Evolutionary conservation across 2,888 invertebrate genomes (phyloP), one percentile per base, ranked within the genome.

Genomic region (Orthosia gracilis): DNA sequence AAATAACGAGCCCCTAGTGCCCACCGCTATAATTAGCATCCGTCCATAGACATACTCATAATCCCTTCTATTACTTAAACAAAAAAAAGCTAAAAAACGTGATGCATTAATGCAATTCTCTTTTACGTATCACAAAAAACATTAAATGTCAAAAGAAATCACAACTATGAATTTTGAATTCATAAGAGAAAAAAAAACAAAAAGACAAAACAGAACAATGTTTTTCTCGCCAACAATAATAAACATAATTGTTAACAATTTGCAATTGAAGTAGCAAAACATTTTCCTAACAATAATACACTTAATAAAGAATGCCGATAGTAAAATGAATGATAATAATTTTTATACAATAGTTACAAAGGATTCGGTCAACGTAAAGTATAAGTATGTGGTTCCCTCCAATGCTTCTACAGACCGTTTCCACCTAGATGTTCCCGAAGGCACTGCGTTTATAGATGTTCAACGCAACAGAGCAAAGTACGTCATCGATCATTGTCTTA

Each of bases 121-220:
- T 93, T 94, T 94, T 93, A 94, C 92, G 93, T 96, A 96, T 96
- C 96, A 96, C 96, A 96, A 96, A 95, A 95, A 96, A 96, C 96
- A 96, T 96, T 96, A 94, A 93, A 96, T 96, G 96, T 96, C 95
- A 94, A 94, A 96, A 94, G 92, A 96, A 96, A 96, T 96, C 96
- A 96, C 96, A 96, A 96, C 91, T 96, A 96, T 96, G 96, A 96
- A 96, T 96, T 96, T 96, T 92, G 86, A 96, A 96, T 96, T 96
- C 96, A 96, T 93, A 94, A 93, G 92, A 92, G 91, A 93, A 89
- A 90, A 90, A 90, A 87, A 91, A 95, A 93, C 89, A 89, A 93
- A 93, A 92, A 85, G 92, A 94, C 92, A 94, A 95, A 95, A 94
- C 94, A 94, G 92, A 95, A 94, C 92, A 93, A 92, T 86, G 64